Evolutionary conservation across 2,797 vertebrate genomes (phyloP), one percentile per base, ranked within the genome.

Genomic region (Menidia menidia): DNA sequence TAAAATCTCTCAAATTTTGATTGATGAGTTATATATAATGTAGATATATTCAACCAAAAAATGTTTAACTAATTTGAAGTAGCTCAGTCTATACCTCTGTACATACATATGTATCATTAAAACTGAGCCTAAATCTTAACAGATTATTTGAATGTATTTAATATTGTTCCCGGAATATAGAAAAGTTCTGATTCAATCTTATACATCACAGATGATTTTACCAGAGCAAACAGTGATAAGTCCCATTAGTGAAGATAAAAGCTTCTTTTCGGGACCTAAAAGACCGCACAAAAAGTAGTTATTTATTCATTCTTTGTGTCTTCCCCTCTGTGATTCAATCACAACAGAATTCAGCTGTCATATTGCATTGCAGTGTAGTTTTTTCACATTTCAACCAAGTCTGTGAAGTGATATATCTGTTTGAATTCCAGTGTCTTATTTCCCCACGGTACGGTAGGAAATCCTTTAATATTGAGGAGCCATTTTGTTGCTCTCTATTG

Each of bases 381-480:
- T 43, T 25, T 19, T 57, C 10, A 19, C 61, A 63, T 63, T 71
- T 35, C 31, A 54, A 11, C 60, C 19, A 2, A 57, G 51, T 25
- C 39, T 44, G 35, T 15, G 13, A 16, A 64, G 63, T 67, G 14
- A 53, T 63, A 42, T 70, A 48, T 62, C 0, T 48, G 42, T 75
- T 80, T 47, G 43, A 48, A 69, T 43, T 57, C 48, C 12, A 30
- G 15, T 43, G 41, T 65, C 15, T 60, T 77, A 73, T 85, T 73
- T 75, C 66, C 63, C 65, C 0, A 0, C 9, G 25, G 77, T 69
- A n/a, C 32, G 44, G 31, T 18, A 4, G 10, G 30, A 59, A 60
- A 43, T 62, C 58, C 13, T 57, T 48, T 52, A 33, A 69, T 58
- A 47, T n/a, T 35, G 32, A 53, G 44, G 53, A 56, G 14, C 2